Conservation (phyloP, 2,797 vertebrate genomes). For the Morus bassanus region DNA sequence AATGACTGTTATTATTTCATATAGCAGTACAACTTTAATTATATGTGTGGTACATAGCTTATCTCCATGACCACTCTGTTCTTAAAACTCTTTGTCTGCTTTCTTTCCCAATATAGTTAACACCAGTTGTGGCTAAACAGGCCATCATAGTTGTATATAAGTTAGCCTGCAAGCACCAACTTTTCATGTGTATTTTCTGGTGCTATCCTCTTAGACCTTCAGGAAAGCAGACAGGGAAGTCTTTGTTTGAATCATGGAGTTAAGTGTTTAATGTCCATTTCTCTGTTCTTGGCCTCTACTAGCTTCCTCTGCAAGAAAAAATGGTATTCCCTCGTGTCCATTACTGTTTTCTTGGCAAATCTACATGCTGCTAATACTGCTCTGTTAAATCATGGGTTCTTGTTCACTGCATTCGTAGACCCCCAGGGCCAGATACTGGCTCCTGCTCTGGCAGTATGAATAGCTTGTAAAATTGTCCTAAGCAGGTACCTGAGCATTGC, state of each 20-base stretch:
- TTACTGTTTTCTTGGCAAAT: constrained; percentile 63
- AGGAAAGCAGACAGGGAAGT: constrained; percentile 27
- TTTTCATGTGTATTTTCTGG: constrained; percentile 31
- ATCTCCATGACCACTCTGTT: not conserved
- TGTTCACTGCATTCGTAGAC: not conserved
- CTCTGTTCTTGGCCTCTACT: constrained; percentile 58
- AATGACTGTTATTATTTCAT: constrained; percentile 61
- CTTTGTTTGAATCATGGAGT: constrained; percentile 46
- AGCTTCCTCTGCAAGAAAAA: constrained; percentile 56
- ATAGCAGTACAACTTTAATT: constrained; percentile 43
- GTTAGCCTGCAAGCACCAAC: not conserved
- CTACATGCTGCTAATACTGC: not conserved
- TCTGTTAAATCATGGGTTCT: constrained; percentile 33
- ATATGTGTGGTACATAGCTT: constrained; percentile 4
- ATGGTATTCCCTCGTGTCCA: constrained; percentile 61
- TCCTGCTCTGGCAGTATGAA: not conserved
- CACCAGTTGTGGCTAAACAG: not conserved
- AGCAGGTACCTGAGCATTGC: not conserved
- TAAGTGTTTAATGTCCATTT: constrained; percentile 43
- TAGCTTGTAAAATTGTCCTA: constrained; percentile 6
- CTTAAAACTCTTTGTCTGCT: not conserved
- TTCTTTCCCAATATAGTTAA: constrained; percentile 12
- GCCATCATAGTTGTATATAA: not conserved
- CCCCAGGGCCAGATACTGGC: not conserved
- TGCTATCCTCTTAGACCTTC: constrained; percentile 31